phyloP scores from a whole-genome alignment of 2,797 vertebrate genomes.

The Mallotus villosus region DNA sequence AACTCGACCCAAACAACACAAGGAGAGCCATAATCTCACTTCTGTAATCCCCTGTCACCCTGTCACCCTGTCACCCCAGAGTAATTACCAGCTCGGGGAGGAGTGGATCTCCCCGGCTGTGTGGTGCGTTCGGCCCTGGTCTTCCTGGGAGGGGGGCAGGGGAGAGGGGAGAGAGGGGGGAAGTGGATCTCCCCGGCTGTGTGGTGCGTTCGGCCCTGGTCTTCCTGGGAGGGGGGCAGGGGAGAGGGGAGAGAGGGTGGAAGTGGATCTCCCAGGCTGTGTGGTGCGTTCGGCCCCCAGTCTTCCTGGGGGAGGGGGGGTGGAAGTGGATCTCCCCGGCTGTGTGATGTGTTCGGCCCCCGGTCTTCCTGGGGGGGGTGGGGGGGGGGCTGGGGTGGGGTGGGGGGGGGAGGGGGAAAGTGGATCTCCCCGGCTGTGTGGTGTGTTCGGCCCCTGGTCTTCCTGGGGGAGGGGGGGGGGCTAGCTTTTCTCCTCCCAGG shows the following conservation, averaged over 20 bases:
- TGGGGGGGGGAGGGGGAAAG: too few species aligned
- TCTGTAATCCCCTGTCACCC: conserved; percentile 38
- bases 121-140: conserved; percentile 2
- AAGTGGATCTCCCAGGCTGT: conserved; percentile 36
- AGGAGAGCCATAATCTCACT: background rate
- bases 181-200: conserved; percentile 35
- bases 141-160: conserved; percentile 51
- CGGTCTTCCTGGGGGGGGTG: conserved; percentile 56
- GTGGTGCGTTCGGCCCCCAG: background rate
- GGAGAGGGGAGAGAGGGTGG: too few species aligned
- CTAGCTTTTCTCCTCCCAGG: conserved; percentile 52
- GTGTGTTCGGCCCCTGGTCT: too few species aligned
- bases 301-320: conserved; percentile 41
- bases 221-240: conserved; percentile 51
- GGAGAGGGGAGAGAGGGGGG: too few species aligned
- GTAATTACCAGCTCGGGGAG: conserved; percentile 26
- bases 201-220: conserved; percentile 2
- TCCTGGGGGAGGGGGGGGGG: conserved; percentile 38
- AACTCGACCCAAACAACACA: background rate
- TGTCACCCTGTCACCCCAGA: conserved; percentile 35
- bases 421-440: too few species aligned
- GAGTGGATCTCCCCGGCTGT: conserved; percentile 35
- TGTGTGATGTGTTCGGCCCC: too few species aligned
- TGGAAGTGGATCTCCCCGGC: conserved; percentile 34
- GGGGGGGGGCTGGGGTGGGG: too few species aligned